phyloP scores from a whole-genome alignment of 2,888 invertebrate genomes.

The Drosophila cognata region DNA sequence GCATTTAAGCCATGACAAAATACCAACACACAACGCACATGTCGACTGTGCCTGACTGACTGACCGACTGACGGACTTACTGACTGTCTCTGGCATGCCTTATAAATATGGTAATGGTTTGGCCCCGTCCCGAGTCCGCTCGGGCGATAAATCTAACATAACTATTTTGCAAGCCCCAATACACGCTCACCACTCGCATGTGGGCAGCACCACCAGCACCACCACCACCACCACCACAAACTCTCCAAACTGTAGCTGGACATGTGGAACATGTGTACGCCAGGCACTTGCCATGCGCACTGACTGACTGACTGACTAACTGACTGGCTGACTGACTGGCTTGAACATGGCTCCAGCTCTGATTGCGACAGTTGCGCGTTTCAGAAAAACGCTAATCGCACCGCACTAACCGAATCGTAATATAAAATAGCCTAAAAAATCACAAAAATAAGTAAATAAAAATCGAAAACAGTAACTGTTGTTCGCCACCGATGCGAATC shows the following conservation, averaged over 20 bases:
- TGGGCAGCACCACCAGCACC: conserved; percentile 57
- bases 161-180: conserved; percentile 67
- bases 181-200: conserved; percentile 58
- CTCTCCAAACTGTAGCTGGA: conserved; percentile 50
- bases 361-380: conserved; percentile 63
- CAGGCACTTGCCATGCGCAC: conserved; percentile 74
- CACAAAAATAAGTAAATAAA: neutral
- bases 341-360: conserved; percentile 47
- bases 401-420: conserved; percentile 62
- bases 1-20: conserved; percentile 73
- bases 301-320: conserved; percentile 57
- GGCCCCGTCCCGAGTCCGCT: conserved; percentile 29
- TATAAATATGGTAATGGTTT: conserved; percentile 74
- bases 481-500: conserved; percentile 19
- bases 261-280: conserved; percentile 68
- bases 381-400: conserved; percentile 67
- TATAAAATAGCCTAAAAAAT: conserved; percentile 49
- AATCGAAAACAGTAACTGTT: conserved; percentile 5
- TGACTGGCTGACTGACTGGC: conserved; percentile 18
- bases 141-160: conserved; percentile 73
- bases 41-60: conserved; percentile 1
- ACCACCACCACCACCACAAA: conserved; percentile 6
- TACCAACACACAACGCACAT: conserved; percentile 62
- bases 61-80: conserved; percentile 3
- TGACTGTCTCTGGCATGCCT: conserved; percentile 20